Evolutionary conservation across 2,797 vertebrate species (phyloP).

Genomic region (Poecilia picta): DNA sequence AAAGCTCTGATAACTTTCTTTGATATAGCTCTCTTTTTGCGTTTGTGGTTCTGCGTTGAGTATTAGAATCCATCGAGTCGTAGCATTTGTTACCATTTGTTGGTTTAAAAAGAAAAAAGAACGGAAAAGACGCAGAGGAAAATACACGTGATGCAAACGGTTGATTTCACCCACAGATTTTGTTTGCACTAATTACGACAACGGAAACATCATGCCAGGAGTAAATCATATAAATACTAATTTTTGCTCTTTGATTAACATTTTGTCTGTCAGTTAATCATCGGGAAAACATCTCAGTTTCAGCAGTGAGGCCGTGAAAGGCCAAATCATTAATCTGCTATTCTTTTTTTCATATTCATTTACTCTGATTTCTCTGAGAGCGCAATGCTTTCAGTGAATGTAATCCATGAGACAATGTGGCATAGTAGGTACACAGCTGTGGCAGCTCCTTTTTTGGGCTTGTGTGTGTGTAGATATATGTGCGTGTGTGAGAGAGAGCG

Average conservation of each 20-base stretch:
- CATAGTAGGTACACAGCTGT: conserved; percentile 64
- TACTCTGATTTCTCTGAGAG: conserved; percentile 28
- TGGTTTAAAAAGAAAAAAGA: conserved; percentile 27
- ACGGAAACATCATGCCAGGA: conserved; percentile 27
- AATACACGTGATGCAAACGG: conserved; percentile 45
- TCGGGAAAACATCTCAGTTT: conserved; percentile 16
- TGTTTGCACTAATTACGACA: conserved; percentile 45
- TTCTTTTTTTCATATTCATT: conserved; percentile 35
- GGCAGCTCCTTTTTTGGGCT: conserved; percentile 55
- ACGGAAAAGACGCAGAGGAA: conserved; percentile 34
- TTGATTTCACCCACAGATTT: conserved; percentile 51
- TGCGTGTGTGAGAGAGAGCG: conserved; percentile 31
- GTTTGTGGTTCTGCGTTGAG: conserved; percentile 4
- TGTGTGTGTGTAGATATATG: conserved; percentile 22
- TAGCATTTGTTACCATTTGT: conserved; percentile 28
- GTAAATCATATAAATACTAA: conserved; percentile 31
- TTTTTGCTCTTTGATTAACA: conserved; percentile 51
- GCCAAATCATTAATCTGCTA: conserved; percentile 32
- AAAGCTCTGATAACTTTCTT: neutral
- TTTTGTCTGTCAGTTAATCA: conserved; percentile 43
- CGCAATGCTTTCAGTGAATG: conserved; percentile 33
- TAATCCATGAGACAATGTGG: conserved; percentile 57
- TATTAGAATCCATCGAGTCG: conserved; percentile 17
- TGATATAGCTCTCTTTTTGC: conserved; percentile 22
- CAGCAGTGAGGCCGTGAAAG: conserved; percentile 33